Evolutionary conservation across 2,113 vertebrate species (phyloP).

Genomic region (Emberiza fucata): DNA sequence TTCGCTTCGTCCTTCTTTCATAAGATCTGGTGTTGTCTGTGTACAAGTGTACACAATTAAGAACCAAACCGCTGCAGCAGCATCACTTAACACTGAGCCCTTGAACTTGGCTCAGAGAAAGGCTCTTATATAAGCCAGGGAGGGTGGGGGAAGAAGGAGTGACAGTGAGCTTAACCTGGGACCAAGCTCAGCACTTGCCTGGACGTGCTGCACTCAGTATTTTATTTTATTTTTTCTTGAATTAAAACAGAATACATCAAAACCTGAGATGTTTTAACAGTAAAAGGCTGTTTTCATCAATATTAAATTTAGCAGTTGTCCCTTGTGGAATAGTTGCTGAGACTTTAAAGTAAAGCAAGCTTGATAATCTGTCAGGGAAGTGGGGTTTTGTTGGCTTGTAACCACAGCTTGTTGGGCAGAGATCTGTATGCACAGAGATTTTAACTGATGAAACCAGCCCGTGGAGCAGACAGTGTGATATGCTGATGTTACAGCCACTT

Average conservation of each 20-base stretch:
- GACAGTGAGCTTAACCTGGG: not conserved
- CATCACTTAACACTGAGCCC: not conserved
- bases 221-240: not conserved
- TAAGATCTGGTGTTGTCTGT: not conserved
- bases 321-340: not conserved
- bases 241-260: not conserved
- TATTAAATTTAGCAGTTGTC: not conserved
- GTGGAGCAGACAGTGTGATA: not conserved
- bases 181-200: not conserved
- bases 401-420: not conserved
- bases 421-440: not conserved
- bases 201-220: not conserved
- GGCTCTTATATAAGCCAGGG: not conserved
- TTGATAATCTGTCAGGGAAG: constrained; percentile 9
- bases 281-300: constrained; percentile 17
- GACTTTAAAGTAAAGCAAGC: not conserved
- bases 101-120: not conserved
- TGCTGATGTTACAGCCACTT: not conserved
- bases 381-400: not conserved
- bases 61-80: constrained; percentile 6
- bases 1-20: not conserved
- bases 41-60: not conserved
- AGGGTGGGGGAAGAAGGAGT: not conserved
- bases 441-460: not conserved
- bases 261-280: not conserved